Percentiles rank a stretch among this genome's conserved stretches.
Evolutionary conservation across 2,888 invertebrate genomes (phyloP).

Genomic region (Dynastes tityus): DNA sequence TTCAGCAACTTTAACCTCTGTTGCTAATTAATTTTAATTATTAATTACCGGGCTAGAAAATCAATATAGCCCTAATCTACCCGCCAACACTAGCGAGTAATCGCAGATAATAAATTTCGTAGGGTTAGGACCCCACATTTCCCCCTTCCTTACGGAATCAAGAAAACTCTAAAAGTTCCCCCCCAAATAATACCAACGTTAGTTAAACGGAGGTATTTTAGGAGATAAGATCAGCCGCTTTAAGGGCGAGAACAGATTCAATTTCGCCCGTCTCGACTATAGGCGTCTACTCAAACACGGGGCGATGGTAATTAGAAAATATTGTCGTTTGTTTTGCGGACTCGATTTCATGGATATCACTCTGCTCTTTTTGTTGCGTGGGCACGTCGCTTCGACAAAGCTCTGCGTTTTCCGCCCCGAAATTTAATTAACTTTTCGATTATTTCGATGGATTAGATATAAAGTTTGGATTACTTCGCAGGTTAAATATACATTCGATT

Average conservation of each 20-base stretch:
- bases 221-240: neutral
- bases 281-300: neutral
- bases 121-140: neutral
- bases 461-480: constrained; percentile 25
- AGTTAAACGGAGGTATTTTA: neutral
- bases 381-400: neutral
- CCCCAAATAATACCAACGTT: neutral
- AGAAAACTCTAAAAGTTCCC: neutral
- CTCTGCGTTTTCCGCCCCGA: constrained; percentile 11
- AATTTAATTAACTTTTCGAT: constrained; percentile 43
- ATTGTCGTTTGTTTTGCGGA: constrained; percentile 8
- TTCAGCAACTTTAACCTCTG: neutral
- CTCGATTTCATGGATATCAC: neutral
- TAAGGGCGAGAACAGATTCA: neutral
- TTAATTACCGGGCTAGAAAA: constrained; percentile 26
- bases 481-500: constrained; percentile 39
- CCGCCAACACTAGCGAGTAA: constrained; percentile 9
- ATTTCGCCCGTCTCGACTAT: neutral
- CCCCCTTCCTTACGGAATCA: neutral
- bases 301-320: constrained; percentile 16
- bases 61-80: constrained; percentile 32
- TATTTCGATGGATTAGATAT: constrained; percentile 32
- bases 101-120: constrained; percentile 14
- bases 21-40: constrained; percentile 44
- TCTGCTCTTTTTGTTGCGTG: constrained; percentile 1